A percentile compares a stretch with the other conserved stretches of the same genome.
Conservation (phyloP, 30 jellyfish, hydroid and myxozoan genomes). For the Aurelia sp. region DNA sequence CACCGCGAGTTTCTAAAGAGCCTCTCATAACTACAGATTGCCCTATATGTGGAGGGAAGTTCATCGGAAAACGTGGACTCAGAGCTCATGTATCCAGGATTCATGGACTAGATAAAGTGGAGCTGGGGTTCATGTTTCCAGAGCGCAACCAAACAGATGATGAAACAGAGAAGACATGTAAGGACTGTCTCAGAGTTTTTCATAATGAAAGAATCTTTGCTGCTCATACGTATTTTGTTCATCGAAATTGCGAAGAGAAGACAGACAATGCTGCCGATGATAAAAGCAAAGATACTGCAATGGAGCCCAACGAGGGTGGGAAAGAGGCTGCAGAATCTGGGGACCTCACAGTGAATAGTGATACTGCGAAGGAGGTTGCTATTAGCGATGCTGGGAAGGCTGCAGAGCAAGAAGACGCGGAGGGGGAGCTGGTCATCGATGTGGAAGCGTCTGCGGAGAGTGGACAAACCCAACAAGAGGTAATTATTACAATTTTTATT, state of each 20-base stretch:
- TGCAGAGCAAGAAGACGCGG: background rate
- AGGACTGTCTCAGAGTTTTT: constrained; percentile 66
- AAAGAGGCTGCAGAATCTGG: background rate
- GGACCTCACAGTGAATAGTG: background rate
- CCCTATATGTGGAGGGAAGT: constrained; percentile 83
- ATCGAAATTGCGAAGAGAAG: constrained; percentile 45
- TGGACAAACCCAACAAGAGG: no score
- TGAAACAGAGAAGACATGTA: constrained; percentile 27
- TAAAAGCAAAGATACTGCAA: background rate
- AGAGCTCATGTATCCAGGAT: constrained; percentile 74
- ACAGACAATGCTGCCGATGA: background rate
- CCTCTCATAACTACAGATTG: constrained; percentile 73
- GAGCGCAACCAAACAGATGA: constrained; percentile 58
- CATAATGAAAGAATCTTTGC: constrained; percentile 68
- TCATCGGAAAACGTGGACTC: constrained; percentile 70
- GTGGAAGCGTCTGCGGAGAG: no score
- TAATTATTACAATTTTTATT: no score
- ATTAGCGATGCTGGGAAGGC: background rate
- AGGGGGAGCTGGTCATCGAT: background rate
- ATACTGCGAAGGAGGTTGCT: constrained; percentile 5
- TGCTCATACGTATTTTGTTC: constrained; percentile 81
- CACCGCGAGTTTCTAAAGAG: constrained; percentile 15
- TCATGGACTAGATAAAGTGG: constrained; percentile 68
- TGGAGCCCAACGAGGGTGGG: background rate
- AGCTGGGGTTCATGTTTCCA: constrained; percentile 66